phyloP scores from a whole-genome alignment of 2,113 vertebrate genomes.

The Cryptotis parvus region DNA sequence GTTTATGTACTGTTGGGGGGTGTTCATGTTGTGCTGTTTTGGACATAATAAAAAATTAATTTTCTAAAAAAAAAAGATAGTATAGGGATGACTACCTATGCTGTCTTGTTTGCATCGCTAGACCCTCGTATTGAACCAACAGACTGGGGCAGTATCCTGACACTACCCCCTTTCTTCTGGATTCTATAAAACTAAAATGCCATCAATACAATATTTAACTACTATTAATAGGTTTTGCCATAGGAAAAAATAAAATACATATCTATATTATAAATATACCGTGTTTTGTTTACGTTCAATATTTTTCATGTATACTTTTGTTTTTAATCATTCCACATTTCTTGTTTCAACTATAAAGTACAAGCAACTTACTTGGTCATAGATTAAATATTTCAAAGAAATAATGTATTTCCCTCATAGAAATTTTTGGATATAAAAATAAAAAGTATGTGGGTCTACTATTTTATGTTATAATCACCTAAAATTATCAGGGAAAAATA shows the following conservation, averaged over 20 bases:
- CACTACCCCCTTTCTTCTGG: neutral
- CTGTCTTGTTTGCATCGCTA: too few relatives aligned
- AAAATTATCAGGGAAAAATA: neutral
- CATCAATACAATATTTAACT: neutral
- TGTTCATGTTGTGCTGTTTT: conserved; percentile 85
- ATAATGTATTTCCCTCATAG: neutral
- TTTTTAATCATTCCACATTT: neutral
- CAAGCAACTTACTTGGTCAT: neutral
- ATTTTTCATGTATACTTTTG: neutral
- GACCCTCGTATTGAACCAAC: too few relatives aligned
- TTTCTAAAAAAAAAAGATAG: conserved; percentile 83
- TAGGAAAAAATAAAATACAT: neutral
- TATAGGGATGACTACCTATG: too few relatives aligned
- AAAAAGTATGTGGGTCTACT: neutral
- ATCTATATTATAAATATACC: too few relatives aligned
- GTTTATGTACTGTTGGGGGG: conserved; percentile 79
- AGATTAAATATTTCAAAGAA: conserved; percentile 17
- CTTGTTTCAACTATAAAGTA: neutral
- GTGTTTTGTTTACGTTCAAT: too few relatives aligned
- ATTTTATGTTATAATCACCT: neutral
- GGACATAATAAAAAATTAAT: conserved; percentile 83
- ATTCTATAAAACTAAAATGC: neutral
- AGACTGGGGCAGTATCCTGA: too few relatives aligned
- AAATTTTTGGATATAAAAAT: neutral
- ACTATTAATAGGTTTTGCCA: neutral